Conservation (phyloP, 1,140 invertebrate genomes). For the Rhyzopertha dominica region DNA sequence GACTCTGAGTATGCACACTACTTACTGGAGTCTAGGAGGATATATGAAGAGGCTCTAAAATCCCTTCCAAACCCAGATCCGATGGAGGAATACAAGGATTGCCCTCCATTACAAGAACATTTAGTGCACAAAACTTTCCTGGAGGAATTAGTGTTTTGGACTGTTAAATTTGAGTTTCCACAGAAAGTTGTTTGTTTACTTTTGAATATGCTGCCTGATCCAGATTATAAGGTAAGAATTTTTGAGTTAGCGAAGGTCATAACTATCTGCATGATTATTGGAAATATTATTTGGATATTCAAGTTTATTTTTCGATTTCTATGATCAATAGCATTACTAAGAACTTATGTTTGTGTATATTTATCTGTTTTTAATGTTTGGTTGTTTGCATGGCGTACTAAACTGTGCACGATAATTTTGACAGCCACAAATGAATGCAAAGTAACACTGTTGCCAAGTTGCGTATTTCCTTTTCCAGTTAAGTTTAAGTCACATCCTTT, state of each 20-base stretch:
- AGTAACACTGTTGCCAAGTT: too few species aligned
- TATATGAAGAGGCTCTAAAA: constrained; percentile 75
- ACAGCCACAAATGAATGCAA: too few species aligned
- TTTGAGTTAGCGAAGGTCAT: constrained; percentile 3
- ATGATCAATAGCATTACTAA: too few species aligned
- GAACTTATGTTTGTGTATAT: too few species aligned
- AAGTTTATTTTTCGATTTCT: too few species aligned
- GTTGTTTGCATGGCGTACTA: too few species aligned
- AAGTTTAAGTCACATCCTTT: too few species aligned
- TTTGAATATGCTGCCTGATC: constrained; percentile 93
- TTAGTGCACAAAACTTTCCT: constrained; percentile 83
- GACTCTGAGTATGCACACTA: constrained; percentile 66
- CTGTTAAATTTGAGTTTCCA: constrained; percentile 94
- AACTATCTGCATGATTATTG: too few species aligned
- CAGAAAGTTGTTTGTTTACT: constrained; percentile 93
- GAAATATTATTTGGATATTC: too few species aligned
- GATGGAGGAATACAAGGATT: constrained; percentile 70
- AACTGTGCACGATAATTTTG: too few species aligned
- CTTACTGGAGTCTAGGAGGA: constrained; percentile 64
- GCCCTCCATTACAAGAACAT: constrained; percentile 73
- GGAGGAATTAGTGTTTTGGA: constrained; percentile 97
- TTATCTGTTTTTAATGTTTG: too few species aligned
- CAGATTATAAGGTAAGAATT: constrained; percentile 77
- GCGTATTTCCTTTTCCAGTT: too few species aligned
- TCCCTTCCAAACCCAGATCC: constrained; percentile 76